Conservation (phyloP, 2,888 invertebrate genomes). For the Netelia inedita region DNA sequence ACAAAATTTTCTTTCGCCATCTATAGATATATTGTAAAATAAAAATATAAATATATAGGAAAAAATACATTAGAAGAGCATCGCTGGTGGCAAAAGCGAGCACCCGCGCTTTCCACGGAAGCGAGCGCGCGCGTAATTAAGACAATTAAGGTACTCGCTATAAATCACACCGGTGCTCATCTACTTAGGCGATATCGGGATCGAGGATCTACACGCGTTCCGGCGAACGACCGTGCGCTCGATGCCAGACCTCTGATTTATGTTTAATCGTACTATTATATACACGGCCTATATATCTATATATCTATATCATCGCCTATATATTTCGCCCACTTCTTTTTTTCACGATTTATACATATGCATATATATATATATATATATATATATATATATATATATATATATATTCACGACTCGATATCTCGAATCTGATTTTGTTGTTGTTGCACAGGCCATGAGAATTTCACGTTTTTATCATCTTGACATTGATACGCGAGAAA, state of each 20-base stretch:
- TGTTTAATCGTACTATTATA: conserved; percentile 68
- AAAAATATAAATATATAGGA: background rate
- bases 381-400: conserved; percentile 41
- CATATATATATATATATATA: conserved; percentile 16
- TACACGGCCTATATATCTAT: conserved; percentile 15
- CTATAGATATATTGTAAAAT: background rate
- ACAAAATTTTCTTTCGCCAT: no score
- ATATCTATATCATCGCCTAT: conserved; percentile 15
- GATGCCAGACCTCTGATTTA: conserved; percentile 78
- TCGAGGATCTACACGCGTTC: conserved; percentile 80
- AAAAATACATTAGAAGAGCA: background rate
- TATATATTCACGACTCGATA: conserved; percentile 39
- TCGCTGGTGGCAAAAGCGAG: conserved; percentile 63
- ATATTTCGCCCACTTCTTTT: conserved; percentile 44
- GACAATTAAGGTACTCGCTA: conserved; percentile 82
- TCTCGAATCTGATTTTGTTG: conserved; percentile 29
- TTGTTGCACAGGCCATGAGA: conserved; percentile 19
- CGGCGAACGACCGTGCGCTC: conserved; percentile 77
- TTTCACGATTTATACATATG: conserved; percentile 4
- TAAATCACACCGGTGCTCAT: conserved; percentile 82
- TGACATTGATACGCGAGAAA: conserved; percentile 18
- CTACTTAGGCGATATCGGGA: conserved; percentile 80
- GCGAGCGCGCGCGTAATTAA: conserved; percentile 81
- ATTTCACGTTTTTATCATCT: conserved; percentile 14
- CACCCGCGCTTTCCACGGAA: conserved; percentile 81